A percentile compares a stretch with the other conserved stretches of the same genome.
Evolutionary conservation across 2,797 vertebrate species (phyloP).

Genomic region (Falco berigora): DNA sequence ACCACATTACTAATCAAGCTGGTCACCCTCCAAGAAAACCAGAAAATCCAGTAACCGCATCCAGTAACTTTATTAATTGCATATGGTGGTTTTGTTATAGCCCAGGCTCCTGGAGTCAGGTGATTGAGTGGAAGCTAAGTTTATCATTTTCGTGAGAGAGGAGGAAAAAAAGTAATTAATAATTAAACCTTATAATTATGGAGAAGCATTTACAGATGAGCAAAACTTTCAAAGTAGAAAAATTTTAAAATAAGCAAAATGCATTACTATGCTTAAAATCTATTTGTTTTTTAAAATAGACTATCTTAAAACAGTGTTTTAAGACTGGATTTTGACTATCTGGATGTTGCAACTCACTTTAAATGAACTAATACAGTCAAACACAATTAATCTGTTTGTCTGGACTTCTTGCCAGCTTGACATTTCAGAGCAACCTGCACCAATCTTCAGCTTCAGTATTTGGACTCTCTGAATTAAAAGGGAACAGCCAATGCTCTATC

Average conservation of each 20-base stretch:
- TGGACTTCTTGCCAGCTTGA: not conserved
- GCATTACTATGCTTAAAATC: not conserved
- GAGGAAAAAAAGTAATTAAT: not conserved
- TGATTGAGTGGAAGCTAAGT: not conserved
- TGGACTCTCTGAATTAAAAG: not conserved
- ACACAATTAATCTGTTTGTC: not conserved
- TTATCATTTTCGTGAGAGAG: not conserved
- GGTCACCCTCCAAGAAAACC: not conserved
- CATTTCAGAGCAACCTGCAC: not conserved
- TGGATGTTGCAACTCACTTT: not conserved
- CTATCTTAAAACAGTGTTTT: not conserved
- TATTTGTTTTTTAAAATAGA: not conserved
- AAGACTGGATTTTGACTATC: not conserved
- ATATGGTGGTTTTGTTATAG: not conserved
- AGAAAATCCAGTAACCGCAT: not conserved
- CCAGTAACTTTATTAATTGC: not conserved
- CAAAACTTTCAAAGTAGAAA: not conserved
- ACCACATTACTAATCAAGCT: not conserved
- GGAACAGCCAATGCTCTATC: not conserved
- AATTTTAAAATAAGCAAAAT: not conserved
- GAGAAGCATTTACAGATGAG: not conserved
- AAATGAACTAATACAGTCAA: not conserved
- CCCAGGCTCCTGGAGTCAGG: not conserved
- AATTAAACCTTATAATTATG: not conserved
- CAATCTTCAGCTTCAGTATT: not conserved